Conservation (phyloP, 2,797 vertebrate genomes). For the Falco columbarius region DNA sequence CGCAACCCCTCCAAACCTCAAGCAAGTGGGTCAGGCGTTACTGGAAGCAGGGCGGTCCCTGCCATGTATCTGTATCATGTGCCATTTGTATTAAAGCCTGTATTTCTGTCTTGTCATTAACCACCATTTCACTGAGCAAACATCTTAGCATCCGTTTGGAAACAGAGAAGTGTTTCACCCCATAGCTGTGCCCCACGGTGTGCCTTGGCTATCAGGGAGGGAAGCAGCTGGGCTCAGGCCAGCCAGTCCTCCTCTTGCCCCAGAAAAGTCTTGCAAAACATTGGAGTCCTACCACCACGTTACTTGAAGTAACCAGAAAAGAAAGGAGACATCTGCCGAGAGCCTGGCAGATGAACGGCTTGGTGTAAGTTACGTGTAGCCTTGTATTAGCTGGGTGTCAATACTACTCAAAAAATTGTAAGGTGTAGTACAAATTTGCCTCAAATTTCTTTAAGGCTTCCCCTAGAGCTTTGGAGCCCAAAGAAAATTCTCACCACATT, state of each 20-base stretch:
- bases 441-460: neutral
- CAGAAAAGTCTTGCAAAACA: neutral
- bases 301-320: neutral
- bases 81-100: neutral
- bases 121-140: neutral
- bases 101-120: neutral
- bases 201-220: neutral
- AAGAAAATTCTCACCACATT: neutral
- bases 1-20: neutral
- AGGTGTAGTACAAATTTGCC: neutral
- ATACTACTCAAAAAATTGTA: neutral
- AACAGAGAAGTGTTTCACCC: neutral
- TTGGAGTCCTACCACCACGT: neutral
- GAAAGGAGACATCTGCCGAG: neutral
- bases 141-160: neutral
- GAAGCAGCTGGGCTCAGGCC: neutral
- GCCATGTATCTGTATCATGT: neutral
- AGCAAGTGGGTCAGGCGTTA: neutral
- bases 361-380: neutral
- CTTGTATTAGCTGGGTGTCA: neutral
- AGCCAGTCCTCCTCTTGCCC: neutral
- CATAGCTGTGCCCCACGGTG: fast-evolving
- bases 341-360: neutral
- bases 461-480: neutral
- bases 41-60: neutral